A percentile compares a stretch with the other conserved stretches of the same genome.
Conservation (phyloP, 2,888 invertebrate genomes). For the Unio pictorum region DNA sequence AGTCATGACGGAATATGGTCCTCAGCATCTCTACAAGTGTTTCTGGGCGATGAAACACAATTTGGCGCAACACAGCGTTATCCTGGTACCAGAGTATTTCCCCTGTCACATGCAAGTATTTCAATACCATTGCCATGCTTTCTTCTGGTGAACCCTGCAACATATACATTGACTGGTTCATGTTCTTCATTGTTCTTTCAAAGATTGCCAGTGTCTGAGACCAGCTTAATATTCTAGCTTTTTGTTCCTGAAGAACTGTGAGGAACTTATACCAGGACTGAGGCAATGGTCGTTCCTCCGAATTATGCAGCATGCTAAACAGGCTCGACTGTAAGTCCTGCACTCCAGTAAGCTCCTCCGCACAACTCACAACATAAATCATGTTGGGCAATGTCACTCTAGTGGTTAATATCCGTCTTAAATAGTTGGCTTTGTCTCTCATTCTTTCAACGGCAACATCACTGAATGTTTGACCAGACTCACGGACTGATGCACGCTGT, state of each 20-base stretch:
- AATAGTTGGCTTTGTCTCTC: conserved; percentile 49
- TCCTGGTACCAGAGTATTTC: conserved; percentile 65
- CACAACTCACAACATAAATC: conserved; percentile 60
- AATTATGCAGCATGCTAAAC: conserved; percentile 31
- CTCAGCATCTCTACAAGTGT: conserved; percentile 63
- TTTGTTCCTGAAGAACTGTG: conserved; percentile 44
- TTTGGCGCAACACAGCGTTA: conserved; percentile 48
- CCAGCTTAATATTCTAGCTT: conserved; percentile 52
- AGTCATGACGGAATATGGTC: conserved; percentile 63
- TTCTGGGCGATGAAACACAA: conserved; percentile 63
- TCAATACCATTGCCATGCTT: conserved; percentile 55
- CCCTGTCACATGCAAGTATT: conserved; percentile 55
- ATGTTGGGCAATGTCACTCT: conserved; percentile 49
- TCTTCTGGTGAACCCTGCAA: conserved; percentile 54
- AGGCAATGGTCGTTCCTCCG: conserved; percentile 49
- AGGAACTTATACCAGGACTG: conserved; percentile 59
- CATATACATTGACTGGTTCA: conserved; percentile 55
- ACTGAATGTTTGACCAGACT: conserved; percentile 51
- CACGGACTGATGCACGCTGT: conserved; percentile 31
- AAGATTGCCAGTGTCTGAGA: conserved; percentile 48
- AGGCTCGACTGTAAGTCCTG: conserved; percentile 38
- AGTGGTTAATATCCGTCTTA: conserved; percentile 53
- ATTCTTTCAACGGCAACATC: conserved; percentile 56
- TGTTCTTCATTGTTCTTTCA: conserved; percentile 38
- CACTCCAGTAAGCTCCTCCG: conserved; percentile 49